These are phyloP conservation scores for Karalla daura DNA, from an alignment of 2,797 vertebrate genomes.

Conservation along the genomic window DNA sequence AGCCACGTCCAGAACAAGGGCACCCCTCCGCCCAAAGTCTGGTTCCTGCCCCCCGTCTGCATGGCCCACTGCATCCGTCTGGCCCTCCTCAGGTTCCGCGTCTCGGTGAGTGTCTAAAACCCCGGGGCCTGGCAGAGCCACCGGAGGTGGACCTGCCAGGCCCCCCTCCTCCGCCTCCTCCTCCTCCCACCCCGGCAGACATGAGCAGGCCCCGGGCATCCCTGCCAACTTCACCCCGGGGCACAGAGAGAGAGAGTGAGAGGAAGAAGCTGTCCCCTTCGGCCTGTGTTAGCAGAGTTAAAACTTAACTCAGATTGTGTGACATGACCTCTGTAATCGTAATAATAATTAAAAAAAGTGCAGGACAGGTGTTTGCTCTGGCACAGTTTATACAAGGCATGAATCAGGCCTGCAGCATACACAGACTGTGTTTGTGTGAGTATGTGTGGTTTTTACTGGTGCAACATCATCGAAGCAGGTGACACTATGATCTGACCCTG, in stretches of 20 bases:
- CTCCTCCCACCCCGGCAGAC: neutral
- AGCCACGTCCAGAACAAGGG: conserved; percentile 97
- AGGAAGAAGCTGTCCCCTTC: neutral
- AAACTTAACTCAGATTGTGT: neutral
- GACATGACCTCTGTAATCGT: neutral
- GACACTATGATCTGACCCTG: too few species aligned
- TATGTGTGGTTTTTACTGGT: too few species aligned
- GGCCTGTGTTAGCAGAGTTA: neutral
- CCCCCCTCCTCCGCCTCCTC: neutral
- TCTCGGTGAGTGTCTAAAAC: conserved; percentile 89
- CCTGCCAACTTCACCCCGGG: conserved; percentile 9
- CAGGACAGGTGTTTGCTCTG: too few species aligned
- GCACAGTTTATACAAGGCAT: too few species aligned
- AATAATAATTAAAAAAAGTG: too few species aligned
- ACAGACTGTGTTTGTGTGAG: too few species aligned
- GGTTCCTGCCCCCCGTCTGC: conserved; percentile 96
- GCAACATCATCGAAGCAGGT: too few species aligned
- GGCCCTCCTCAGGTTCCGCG: conserved; percentile 94
- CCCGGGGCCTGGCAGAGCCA: conserved; percentile 32
- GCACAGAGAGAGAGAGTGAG: too few species aligned
- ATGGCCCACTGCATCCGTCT: conserved; percentile 97
- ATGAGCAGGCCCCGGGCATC: conserved; percentile 21
- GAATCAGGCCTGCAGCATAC: too few species aligned
- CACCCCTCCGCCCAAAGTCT: conserved; percentile 96
- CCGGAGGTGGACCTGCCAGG: conserved; percentile 39